phyloP scores from a whole-genome alignment of 92 coral and sea anemone genomes.

The Zoanthus sansibaricus region DNA sequence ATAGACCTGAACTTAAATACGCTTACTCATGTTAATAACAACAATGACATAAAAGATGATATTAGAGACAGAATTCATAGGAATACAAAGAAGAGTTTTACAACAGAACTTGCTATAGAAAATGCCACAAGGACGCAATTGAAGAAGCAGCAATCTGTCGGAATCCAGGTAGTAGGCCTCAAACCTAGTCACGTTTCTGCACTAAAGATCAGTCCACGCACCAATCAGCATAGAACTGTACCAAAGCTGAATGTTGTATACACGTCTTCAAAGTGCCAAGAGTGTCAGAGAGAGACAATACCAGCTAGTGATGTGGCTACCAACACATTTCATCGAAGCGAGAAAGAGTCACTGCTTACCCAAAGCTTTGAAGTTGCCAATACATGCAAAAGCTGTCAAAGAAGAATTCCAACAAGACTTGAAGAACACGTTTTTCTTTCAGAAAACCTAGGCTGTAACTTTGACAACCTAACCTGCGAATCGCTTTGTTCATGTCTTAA shows the following conservation, averaged over 20 bases:
- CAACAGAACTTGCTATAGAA: neutral
- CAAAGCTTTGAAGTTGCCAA: neutral
- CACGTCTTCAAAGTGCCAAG: constrained; percentile 13
- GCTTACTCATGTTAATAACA: constrained; percentile 5
- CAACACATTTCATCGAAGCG: neutral
- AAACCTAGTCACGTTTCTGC: constrained; percentile 23
- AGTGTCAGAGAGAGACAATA: constrained; percentile 24
- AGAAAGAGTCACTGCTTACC: neutral
- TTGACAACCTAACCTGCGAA: neutral
- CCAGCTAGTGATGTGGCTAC: too few relatives aligned
- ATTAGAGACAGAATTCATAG: neutral
- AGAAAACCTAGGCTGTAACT: too few relatives aligned
- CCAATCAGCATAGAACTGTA: constrained; percentile 1
- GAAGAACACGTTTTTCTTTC: neutral
- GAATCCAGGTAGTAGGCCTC: constrained; percentile 10
- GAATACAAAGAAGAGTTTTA: neutral
- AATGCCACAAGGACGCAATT: neutral
- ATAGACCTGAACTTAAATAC: too few relatives aligned
- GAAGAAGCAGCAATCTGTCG: constrained; percentile 5
- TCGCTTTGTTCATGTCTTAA: constrained; percentile 18
- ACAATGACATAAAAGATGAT: neutral
- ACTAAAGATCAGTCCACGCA: constrained; percentile 32
- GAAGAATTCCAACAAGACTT: neutral
- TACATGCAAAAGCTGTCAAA: neutral
- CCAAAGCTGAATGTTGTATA: constrained; percentile 7